Percentiles rank a stretch among this genome's conserved stretches.
Conservation (phyloP, 2,797 vertebrate genomes). For the Sparidentex hasta region DNA sequence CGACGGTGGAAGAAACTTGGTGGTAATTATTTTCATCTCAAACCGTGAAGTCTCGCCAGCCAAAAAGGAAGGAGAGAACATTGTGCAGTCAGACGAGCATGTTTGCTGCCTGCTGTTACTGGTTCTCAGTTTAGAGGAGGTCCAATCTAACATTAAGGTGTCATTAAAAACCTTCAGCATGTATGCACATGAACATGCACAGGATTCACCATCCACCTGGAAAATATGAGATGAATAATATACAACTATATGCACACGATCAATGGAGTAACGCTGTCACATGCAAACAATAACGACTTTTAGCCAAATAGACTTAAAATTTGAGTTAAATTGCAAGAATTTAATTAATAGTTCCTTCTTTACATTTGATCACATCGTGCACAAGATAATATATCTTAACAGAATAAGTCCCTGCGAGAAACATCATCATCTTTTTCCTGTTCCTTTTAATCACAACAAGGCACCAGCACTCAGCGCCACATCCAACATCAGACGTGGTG, state of each 20-base stretch:
- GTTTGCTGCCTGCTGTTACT: conserved; percentile 17
- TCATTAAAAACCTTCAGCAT: conserved; percentile 44
- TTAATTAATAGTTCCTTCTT: not conserved
- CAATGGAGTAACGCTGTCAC: not conserved
- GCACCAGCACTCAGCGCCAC: not conserved
- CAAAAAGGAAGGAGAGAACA: conserved; percentile 42
- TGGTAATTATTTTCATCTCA: conserved; percentile 70
- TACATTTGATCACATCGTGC: not conserved
- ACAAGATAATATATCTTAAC: conserved; percentile 4
- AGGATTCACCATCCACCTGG: conserved; percentile 21
- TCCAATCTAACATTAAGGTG: conserved; percentile 67
- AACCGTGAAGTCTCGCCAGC: conserved; percentile 27
- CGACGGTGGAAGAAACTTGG: conserved; percentile 52
- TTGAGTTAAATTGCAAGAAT: not conserved
- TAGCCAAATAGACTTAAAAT: not conserved
- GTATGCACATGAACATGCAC: conserved; percentile 19
- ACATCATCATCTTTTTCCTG: not conserved
- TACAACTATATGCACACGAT: not conserved
- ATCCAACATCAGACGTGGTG: not conserved
- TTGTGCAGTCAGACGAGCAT: conserved; percentile 59
- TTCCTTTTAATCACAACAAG: conserved; percentile 15
- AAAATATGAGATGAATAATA: conserved; percentile 14
- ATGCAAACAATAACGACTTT: not conserved
- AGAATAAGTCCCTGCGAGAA: conserved; percentile 9
- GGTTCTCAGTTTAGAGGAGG: conserved; percentile 37